phyloP scores from a whole-genome alignment of 2,888 invertebrate genomes.

The Acanthosoma haemorrhoidale region DNA sequence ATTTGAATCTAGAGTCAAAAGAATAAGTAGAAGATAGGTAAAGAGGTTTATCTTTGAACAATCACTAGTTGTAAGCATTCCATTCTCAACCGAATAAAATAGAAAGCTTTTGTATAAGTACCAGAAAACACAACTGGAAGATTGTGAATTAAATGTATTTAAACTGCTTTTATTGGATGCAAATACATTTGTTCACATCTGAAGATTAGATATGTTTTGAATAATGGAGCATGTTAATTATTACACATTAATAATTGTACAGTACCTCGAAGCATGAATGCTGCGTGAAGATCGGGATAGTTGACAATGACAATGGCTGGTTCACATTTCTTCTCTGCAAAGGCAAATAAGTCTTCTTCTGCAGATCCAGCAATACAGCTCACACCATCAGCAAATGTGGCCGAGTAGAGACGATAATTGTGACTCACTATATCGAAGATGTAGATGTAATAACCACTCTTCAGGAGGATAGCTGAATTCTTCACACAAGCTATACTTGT shows the following conservation, averaged over 20 bases:
- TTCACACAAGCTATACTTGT: not conserved
- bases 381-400: not conserved
- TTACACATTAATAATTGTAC: not conserved
- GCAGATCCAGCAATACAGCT: conserved; percentile 7
- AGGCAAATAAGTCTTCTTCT: conserved; percentile 20
- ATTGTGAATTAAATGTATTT: too few species aligned
- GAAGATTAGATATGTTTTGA: too few species aligned
- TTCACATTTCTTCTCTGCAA: conserved; percentile 5
- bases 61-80: too few species aligned
- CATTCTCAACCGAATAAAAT: too few species aligned
- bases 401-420: not conserved
- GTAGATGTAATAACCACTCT: not conserved
- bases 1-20: too few species aligned
- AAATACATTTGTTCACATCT: too few species aligned
- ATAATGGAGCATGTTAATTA: not conserved
- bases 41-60: too few species aligned
- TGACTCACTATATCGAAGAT: not conserved
- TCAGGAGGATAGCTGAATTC: conserved; percentile 2
- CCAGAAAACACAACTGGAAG: too few species aligned
- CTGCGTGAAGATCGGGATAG: conserved; percentile 10
- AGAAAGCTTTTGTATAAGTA: too few species aligned
- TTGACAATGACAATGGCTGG: conserved; percentile 1
- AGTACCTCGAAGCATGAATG: not conserved
- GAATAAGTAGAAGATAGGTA: too few species aligned
- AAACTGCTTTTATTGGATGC: too few species aligned